A percentile compares a stretch with the other conserved stretches of the same genome.
phyloP scores from a whole-genome alignment of 1,140 invertebrate species.

The Atta cephalotes region DNA sequence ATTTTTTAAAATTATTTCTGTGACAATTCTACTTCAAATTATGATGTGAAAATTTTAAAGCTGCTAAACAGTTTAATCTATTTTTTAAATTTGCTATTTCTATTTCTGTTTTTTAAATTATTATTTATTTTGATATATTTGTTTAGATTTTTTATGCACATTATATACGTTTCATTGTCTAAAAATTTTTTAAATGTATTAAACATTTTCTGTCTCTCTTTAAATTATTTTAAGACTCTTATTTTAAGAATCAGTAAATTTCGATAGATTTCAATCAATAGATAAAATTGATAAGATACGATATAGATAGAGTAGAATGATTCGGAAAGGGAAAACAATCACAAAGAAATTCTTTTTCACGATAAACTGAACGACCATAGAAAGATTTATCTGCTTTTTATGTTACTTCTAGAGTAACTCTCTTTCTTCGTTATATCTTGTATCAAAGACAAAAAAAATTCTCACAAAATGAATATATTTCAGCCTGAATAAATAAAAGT shows the following conservation, averaged over 20 bases:
- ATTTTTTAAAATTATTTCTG: neutral
- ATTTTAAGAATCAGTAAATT: neutral
- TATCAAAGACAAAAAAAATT: neutral
- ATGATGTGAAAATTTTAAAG: neutral
- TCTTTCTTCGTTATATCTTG: constrained; percentile 22
- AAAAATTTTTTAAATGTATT: neutral
- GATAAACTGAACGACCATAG: constrained; percentile 36
- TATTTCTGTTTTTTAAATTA: neutral
- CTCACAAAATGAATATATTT: neutral
- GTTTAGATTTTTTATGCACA: neutral
- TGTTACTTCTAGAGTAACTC: neutral
- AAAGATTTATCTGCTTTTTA: constrained; percentile 22
- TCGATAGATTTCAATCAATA: constrained; percentile 18
- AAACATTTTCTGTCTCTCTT: neutral
- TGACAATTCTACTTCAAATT: neutral
- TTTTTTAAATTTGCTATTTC: neutral
- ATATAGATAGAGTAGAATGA: neutral
- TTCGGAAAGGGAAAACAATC: neutral
- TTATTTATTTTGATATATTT: neutral
- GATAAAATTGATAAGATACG: constrained; percentile 14
- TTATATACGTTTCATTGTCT: neutral
- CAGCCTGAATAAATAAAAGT: constrained; percentile 24
- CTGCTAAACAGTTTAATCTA: neutral
- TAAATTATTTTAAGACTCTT: neutral
- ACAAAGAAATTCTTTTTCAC: constrained; percentile 26